Conservation (phyloP, 1,140 invertebrate genomes). For the Octopus bimaculoides region DNA sequence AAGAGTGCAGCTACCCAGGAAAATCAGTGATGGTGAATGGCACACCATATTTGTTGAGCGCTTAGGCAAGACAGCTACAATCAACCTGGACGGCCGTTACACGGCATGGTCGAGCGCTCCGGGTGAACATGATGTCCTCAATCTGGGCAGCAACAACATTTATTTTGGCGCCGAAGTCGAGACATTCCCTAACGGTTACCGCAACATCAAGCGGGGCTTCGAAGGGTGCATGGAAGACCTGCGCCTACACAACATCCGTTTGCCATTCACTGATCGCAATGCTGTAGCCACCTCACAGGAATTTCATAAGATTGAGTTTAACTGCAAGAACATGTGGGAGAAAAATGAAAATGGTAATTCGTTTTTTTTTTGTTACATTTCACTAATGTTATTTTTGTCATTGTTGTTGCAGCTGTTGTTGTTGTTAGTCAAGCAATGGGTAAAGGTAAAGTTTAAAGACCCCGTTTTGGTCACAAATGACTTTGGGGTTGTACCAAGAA, state of each 20-base stretch:
- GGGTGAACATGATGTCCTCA: conserved; percentile 78
- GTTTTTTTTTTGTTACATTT: neutral
- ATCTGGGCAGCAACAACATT: conserved; percentile 79
- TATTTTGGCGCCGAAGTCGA: conserved; percentile 81
- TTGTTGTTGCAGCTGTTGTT: neutral
- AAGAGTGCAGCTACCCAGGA: conserved; percentile 72
- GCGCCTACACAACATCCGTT: conserved; percentile 70
- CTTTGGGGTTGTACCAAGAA: too few species aligned
- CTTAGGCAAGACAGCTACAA: conserved; percentile 67
- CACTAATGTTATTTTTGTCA: neutral
- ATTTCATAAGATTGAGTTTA: conserved; percentile 74
- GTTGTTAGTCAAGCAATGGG: neutral
- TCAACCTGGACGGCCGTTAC: conserved; percentile 77
- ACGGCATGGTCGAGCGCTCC: conserved; percentile 77
- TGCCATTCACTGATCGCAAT: conserved; percentile 67
- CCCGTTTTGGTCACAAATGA: neutral
- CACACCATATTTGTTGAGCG: conserved; percentile 81
- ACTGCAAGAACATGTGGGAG: conserved; percentile 60
- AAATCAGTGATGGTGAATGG: conserved; percentile 85
- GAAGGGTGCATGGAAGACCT: conserved; percentile 89
- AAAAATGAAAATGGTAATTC: neutral
- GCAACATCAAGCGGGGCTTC: conserved; percentile 77
- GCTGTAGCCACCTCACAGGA: conserved; percentile 66
- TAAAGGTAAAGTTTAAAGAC: neutral
- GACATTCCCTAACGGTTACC: conserved; percentile 66